Conservation (phyloP, 2,888 invertebrate genomes). For the Hemaris fuciformis region DNA sequence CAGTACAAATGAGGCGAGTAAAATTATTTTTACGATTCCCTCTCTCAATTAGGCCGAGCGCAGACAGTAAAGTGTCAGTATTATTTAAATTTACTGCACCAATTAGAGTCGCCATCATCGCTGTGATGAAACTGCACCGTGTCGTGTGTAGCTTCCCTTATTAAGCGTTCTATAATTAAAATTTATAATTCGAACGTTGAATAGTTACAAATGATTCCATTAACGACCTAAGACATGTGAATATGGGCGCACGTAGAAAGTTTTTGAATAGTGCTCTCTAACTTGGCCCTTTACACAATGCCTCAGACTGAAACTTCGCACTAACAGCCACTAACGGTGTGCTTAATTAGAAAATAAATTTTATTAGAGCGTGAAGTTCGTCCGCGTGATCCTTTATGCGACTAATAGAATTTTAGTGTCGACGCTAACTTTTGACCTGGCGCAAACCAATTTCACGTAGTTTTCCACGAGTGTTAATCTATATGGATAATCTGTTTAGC, state of each 20-base stretch:
- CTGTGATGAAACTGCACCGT: slow-evolving; percentile 71
- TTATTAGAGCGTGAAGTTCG: neutral
- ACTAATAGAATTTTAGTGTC: neutral
- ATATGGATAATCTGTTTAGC: neutral
- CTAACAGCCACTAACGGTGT: slow-evolving; percentile 4
- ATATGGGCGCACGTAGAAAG: slow-evolving; percentile 7
- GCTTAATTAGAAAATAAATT: slow-evolving; percentile 14
- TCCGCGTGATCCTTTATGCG: neutral
- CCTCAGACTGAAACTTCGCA: slow-evolving; percentile 14
- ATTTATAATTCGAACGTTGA: slow-evolving; percentile 59
- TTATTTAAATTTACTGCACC: slow-evolving; percentile 80
- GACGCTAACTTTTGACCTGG: neutral
- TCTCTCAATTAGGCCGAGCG: slow-evolving; percentile 76
- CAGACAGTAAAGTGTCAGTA: slow-evolving; percentile 77
- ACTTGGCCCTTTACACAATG: slow-evolving; percentile 11
- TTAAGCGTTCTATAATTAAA: slow-evolving; percentile 79
- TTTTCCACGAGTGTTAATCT: neutral
- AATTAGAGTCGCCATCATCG: slow-evolving; percentile 79
- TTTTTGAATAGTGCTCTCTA: slow-evolving; percentile 8
- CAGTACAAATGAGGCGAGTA: slow-evolving; percentile 76
- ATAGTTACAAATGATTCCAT: slow-evolving; percentile 43
- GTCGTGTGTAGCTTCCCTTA: slow-evolving; percentile 73
- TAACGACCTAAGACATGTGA: slow-evolving; percentile 11
- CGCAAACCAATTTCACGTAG: neutral
- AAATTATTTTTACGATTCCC: slow-evolving; percentile 80